Evolutionary conservation across 2,797 vertebrate genomes (phyloP), one percentile per base, ranked within the genome.

Genomic region (Acrossocheilus fasciatus): DNA sequence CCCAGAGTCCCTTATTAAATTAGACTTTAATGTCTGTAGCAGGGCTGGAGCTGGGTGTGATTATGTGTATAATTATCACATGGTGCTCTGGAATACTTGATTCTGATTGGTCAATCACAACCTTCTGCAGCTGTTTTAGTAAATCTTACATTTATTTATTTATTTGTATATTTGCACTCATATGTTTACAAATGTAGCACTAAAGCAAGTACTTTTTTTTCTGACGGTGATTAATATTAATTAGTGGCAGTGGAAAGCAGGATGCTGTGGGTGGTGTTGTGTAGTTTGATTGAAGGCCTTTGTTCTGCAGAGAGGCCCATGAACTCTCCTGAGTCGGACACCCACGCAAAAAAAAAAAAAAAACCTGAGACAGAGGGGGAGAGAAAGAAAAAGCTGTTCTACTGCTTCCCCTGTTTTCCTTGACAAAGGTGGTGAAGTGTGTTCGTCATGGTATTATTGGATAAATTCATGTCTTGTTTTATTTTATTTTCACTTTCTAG

Each of bases 161-260:
- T 2, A 18, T 52, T 54, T 12, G 11, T 64, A 45, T 45, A 45
- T 79, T 79, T 79, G n/a, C 20, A 10, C 9, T 57, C 15, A 36
- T 15, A 34, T 81, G 10, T 36, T 30, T 14, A 45, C 34, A 77
- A 43, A 77, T 66, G 10, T 36, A 66, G n/a, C 54, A 74, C n/a
- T 14, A 34, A 34, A 50, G 39, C 17, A 62, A 50, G 43, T 66
- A 1, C 4, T 9, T 12, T 74, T 12, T 11, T 78, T 54, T 54
- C 64, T 34, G 83, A 89, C 34, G 62, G 64, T 92, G 88, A 94
- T 94, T 94, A 94, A 94, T 95, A 95, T 95, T 93, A 94, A 95
- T 95, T 94, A 84, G 83, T 26, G 52, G 43, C n/a, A 70, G 70
- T 47, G 41, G 50, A 54, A 52, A 78, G 64, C 64, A 43, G 64